These are phyloP conservation scores for Chiloscyllium punctatum DNA, from an alignment of 2,797 vertebrate genomes.

Conservation along the genomic window DNA sequence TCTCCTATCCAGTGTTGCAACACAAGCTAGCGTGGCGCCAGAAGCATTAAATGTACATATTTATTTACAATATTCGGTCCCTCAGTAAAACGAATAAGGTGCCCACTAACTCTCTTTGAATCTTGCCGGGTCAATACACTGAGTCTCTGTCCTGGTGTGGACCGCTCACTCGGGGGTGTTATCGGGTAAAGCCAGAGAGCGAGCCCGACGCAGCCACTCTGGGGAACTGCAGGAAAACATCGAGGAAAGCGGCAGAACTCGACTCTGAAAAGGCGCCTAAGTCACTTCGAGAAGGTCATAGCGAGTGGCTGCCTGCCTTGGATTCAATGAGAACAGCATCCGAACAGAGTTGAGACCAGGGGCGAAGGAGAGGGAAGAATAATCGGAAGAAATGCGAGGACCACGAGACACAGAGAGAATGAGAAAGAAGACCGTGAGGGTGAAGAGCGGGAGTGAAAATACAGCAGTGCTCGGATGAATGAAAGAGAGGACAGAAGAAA, in stretches of 20 bases:
- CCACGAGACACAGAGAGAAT: too few relatives aligned
- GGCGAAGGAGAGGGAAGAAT: not conserved
- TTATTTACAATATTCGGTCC: not conserved
- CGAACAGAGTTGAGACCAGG: not conserved
- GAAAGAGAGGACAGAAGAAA: not conserved
- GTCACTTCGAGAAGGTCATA: too few relatives aligned
- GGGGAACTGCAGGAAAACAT: too few relatives aligned
- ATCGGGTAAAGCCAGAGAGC: not conserved
- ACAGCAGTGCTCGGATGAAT: too few relatives aligned
- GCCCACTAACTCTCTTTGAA: not conserved
- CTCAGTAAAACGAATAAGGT: not conserved
- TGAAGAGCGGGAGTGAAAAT: too few relatives aligned
- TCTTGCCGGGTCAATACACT: not conserved
- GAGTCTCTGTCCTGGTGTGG: not conserved
- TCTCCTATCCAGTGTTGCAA: not conserved
- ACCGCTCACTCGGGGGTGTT: not conserved
- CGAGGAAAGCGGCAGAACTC: not conserved
- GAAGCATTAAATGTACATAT: slow-evolving; percentile 1
- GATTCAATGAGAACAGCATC: too few relatives aligned
- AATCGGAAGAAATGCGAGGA: not conserved
- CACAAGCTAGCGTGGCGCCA: not conserved
- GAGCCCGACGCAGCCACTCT: not conserved
- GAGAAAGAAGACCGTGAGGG: too few relatives aligned
- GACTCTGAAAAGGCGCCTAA: too few relatives aligned
- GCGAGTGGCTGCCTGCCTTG: too few relatives aligned